A percentile compares a stretch with the other conserved stretches of the same genome.
These are phyloP conservation scores for Anabacerthia variegaticeps DNA, from an alignment of 2,797 vertebrate species.

Conservation along the genomic window DNA sequence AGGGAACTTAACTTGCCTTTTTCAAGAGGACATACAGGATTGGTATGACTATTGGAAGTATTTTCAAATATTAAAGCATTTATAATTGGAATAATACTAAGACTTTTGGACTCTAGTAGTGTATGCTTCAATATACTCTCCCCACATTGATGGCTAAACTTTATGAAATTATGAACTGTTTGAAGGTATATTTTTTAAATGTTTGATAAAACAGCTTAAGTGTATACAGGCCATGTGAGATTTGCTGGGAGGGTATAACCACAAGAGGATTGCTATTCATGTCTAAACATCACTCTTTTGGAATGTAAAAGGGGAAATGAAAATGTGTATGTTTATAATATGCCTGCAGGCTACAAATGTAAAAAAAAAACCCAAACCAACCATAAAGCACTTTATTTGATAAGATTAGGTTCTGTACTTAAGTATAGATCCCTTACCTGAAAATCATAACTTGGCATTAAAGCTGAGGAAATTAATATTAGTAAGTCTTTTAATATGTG, in stretches of 20 bases:
- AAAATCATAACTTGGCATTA: neutral
- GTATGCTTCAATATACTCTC: neutral
- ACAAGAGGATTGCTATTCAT: neutral
- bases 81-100: neutral
- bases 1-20: neutral
- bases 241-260: neutral
- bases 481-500: neutral
- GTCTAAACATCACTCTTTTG: neutral
- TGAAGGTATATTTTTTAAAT: neutral
- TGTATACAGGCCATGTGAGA: neutral
- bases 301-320: neutral
- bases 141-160: neutral
- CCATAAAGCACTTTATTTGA: neutral
- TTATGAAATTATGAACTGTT: neutral
- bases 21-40: neutral
- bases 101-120: neutral
- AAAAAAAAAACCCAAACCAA: neutral
- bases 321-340: neutral
- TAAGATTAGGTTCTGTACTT: neutral
- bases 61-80: neutral
- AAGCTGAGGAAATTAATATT: neutral
- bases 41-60: neutral
- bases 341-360: neutral
- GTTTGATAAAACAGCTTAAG: neutral
- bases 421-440: neutral